Base-by-base conservation (phyloP, 2,113 vertebrate genomes). In the Protobothrops flavoviridis region DNA sequence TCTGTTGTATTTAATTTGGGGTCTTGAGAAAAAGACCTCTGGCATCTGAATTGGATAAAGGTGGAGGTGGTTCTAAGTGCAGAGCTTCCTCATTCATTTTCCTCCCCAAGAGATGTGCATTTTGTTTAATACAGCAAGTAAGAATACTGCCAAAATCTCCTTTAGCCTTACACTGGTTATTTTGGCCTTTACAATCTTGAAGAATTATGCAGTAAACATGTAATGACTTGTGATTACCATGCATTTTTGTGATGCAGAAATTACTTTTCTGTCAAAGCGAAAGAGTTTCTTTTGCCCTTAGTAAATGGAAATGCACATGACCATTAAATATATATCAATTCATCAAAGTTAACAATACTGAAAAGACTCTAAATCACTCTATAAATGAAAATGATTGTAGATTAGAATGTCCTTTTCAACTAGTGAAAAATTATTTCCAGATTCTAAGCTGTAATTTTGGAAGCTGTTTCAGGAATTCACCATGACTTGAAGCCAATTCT, bases 341-440 rank as follows among this genome's bases (percentile, higher is more conserved):
- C 61, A 29, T 92, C n/a, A 88, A 57, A 86, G 17, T 64, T 88
- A 88, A 3, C 55, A 74, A 88, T 91, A 89, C 89, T 52, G 53
- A 57, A 61, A 94, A 29, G 39, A 48, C 13, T 87, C 29, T 33
- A 87, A 88, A 93, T 26, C 23, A 55, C 52, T 81, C 7, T 64
- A 5, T 33, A 29, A 87, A 43, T 88, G 59, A 90, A 74, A 57
- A 61, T 61, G 39, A 91, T 12, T 85, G 0, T 11, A 55, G 69
- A 94, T 93, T 95, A 91, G 88, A 96, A 94, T 3, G 88, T 55
- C 48, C 57, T 48, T 87, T 87, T 81, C 59, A 90, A 48, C 45
- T 33, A 12, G 92, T 86, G 91, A 20, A 93, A 89, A 69, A 87
- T 53, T 52, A 23, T 5, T 93, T 74, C 43, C 45, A 9, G 33